These are phyloP conservation scores for Bactericera cockerelli DNA, from an alignment of 1,140 invertebrate genomes.

Conservation along the genomic window DNA sequence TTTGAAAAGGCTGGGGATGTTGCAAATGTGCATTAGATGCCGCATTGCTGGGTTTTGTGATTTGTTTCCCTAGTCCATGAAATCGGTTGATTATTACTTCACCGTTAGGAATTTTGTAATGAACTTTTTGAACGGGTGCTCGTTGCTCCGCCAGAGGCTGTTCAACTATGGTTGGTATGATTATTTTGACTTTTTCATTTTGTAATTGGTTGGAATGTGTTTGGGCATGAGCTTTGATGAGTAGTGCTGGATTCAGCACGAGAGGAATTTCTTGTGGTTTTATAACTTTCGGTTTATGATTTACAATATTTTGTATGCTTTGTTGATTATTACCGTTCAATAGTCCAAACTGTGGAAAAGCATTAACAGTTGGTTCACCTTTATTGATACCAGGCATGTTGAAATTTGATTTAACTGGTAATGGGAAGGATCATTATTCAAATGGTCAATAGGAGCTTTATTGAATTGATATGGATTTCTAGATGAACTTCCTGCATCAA, in stretches of 20 bases:
- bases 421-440: background rate
- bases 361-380: background rate
- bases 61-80: background rate
- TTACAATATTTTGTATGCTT: background rate
- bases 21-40: background rate
- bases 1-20: background rate
- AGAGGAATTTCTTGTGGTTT: background rate
- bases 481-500: no score
- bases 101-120: background rate
- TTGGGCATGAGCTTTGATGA: background rate
- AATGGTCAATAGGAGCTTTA: background rate
- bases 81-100: background rate
- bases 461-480: no score
- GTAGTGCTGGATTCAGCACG: no score
- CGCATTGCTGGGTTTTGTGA: background rate
- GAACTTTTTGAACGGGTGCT: background rate
- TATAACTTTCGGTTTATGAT: background rate
- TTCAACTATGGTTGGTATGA: background rate
- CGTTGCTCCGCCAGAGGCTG: background rate
- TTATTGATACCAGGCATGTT: background rate
- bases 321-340: background rate
- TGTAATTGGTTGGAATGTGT: background rate
- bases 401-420: background rate
- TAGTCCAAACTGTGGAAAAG: background rate
- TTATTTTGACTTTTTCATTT: constrained; percentile 6